These are phyloP conservation scores for Harpagoxenus sublaevis DNA, from an alignment of 2,888 invertebrate species.

Conservation along the genomic window DNA sequence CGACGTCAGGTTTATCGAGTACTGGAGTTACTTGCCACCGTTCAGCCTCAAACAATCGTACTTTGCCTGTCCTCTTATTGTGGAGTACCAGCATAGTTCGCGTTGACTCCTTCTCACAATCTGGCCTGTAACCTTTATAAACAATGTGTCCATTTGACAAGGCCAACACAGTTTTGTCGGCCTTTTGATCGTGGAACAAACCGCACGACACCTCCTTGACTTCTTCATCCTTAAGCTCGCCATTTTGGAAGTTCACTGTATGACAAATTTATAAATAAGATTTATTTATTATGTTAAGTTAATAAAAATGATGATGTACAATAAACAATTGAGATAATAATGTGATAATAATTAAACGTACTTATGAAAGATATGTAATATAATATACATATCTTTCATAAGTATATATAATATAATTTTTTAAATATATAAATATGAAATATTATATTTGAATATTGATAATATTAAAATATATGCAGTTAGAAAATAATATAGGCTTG, in stretches of 20 bases:
- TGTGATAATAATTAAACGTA: neutral
- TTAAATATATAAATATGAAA: neutral
- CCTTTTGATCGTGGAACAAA: slow-evolving; percentile 77
- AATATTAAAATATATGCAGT: neutral
- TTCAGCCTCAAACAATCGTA: slow-evolving; percentile 82
- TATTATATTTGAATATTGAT: neutral
- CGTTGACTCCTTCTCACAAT: slow-evolving; percentile 75
- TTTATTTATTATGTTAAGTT: neutral
- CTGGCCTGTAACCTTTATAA: slow-evolving; percentile 82
- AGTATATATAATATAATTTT: too few relatives aligned
- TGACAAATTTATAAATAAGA: slow-evolving; percentile 3
- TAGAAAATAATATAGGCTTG: neutral
- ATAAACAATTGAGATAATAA: neutral
- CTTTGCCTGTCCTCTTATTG: slow-evolving; percentile 83
- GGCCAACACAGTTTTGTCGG: slow-evolving; percentile 77
- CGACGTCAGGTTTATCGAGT: slow-evolving; percentile 70
- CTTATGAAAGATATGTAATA: neutral
- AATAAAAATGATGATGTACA: neutral
- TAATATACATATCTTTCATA: neutral
- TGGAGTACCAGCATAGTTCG: slow-evolving; percentile 82
- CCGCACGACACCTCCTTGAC: slow-evolving; percentile 80
- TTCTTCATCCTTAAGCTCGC: slow-evolving; percentile 81
- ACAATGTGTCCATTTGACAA: slow-evolving; percentile 82
- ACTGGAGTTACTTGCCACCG: slow-evolving; percentile 82
- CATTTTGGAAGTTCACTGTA: slow-evolving; percentile 83